Conservation (phyloP, 2,113 vertebrate genomes). For the Lepus timidus region DNA sequence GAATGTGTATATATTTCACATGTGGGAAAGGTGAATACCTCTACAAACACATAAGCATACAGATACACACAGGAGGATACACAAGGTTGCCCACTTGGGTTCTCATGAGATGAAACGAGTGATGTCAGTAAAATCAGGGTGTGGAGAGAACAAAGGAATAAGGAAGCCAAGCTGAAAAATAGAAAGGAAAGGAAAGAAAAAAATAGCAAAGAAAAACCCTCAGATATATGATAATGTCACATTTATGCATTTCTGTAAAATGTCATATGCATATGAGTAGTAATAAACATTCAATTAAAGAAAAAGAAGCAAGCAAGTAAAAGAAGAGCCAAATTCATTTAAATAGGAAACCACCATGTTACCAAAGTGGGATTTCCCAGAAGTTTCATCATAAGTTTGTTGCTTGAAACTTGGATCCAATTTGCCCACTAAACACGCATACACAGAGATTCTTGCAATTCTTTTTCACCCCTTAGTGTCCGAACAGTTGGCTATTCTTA, state of each 20-base stretch:
- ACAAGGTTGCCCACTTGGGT: neutral
- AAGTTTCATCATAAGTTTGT: neutral
- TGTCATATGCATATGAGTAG: neutral
- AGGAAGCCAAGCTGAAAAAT: neutral
- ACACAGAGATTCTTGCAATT: neutral
- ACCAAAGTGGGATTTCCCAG: neutral
- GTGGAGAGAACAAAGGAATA: neutral
- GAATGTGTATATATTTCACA: neutral
- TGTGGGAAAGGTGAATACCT: neutral
- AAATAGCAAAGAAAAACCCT: neutral
- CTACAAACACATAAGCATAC: neutral
- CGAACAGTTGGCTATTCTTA: neutral
- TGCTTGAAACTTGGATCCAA: neutral
- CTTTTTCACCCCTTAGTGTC: neutral
- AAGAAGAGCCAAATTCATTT: neutral
- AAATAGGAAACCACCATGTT: neutral
- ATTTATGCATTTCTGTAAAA: slow-evolving; percentile 47
- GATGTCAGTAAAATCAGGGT: neutral
- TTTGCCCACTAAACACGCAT: neutral
- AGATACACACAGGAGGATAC: neutral
- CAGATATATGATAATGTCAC: slow-evolving; percentile 19
- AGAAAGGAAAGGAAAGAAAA: neutral
- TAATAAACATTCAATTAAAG: slow-evolving; percentile 59
- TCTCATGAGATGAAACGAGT: neutral
- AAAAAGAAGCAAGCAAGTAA: neutral